A percentile compares a stretch with the other conserved stretches of the same genome.
Conservation (phyloP, 2,888 invertebrate genomes). For the Archaeoteleia sp. region DNA sequence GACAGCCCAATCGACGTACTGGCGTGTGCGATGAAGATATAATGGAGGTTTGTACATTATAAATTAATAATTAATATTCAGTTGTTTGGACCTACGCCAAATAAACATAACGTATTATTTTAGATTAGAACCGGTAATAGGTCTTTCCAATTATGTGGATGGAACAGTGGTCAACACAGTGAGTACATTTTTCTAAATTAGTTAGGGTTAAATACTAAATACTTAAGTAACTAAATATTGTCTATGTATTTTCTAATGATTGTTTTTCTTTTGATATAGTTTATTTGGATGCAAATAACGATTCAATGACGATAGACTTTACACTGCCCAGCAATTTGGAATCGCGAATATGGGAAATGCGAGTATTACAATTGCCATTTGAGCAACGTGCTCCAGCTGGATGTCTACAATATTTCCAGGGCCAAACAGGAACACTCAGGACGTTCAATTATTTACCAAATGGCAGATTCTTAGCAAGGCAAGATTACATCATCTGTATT, state of each 20-base stretch:
- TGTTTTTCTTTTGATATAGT: conserved; percentile 78
- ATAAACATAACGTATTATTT: conserved; percentile 24
- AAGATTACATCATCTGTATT: conserved; percentile 86
- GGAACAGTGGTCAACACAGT: conserved; percentile 91
- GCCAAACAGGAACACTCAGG: conserved; percentile 80
- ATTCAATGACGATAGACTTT: conserved; percentile 76
- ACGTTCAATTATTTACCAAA: conserved; percentile 90
- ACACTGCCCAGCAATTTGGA: conserved; percentile 79
- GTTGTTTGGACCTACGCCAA: neutral
- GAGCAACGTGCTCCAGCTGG: conserved; percentile 85
- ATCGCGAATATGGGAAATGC: conserved; percentile 86
- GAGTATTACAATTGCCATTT: conserved; percentile 85
- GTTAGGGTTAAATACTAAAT: conserved; percentile 1
- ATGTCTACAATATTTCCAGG: conserved; percentile 85
- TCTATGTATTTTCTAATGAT: too few relatives aligned
- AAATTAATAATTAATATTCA: conserved; percentile 1
- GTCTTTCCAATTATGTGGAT: conserved; percentile 83
- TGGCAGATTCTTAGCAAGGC: conserved; percentile 86
- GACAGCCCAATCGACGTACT: conserved; percentile 87
- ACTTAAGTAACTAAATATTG: too few relatives aligned
- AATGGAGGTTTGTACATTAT: conserved; percentile 62
- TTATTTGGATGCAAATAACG: conserved; percentile 81
- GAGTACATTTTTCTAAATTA: conserved; percentile 67
- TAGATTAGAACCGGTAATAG: conserved; percentile 65
- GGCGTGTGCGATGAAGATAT: conserved; percentile 88